These are phyloP conservation scores for Caiman crocodilus DNA, from an alignment of 2,797 vertebrate species.

Conservation along the genomic window DNA sequence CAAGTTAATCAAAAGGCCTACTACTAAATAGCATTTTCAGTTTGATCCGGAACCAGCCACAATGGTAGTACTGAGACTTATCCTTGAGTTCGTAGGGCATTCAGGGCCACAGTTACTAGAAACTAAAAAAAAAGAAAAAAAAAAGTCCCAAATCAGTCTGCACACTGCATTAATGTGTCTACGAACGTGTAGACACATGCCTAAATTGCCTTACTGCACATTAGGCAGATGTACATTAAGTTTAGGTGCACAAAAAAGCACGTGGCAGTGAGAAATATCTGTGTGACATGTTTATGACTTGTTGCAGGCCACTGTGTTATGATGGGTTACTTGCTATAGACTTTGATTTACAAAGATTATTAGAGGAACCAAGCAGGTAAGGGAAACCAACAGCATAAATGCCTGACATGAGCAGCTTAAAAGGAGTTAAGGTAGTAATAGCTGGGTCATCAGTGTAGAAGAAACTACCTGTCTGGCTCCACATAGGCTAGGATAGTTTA, in stretches of 20 bases:
- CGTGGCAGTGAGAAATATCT: no score
- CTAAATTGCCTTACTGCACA: no score
- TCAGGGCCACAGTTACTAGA: neutral
- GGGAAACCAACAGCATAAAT: neutral
- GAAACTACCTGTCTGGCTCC: neutral
- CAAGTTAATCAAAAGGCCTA: neutral
- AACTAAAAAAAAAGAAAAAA: neutral
- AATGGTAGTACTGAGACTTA: neutral
- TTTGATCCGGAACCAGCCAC: neutral
- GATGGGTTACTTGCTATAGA: neutral
- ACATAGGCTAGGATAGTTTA: neutral
- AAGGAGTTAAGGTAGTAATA: conserved; percentile 1
- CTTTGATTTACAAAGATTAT: neutral
- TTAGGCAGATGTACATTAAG: no score
- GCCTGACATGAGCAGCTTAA: neutral
- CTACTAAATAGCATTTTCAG: neutral
- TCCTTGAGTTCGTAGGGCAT: accelerated
- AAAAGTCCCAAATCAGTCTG: no score
- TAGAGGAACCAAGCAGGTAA: neutral
- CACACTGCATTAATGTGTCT: no score
- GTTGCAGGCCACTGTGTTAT: neutral
- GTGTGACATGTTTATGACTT: no score
- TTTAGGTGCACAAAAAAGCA: no score
- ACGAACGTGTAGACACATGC: no score
- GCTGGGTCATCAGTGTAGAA: neutral